Evolutionary conservation across 2,113 vertebrate genomes (phyloP), one percentile per base, ranked within the genome.

Genomic region (Phrynosoma blainvillii): DNA sequence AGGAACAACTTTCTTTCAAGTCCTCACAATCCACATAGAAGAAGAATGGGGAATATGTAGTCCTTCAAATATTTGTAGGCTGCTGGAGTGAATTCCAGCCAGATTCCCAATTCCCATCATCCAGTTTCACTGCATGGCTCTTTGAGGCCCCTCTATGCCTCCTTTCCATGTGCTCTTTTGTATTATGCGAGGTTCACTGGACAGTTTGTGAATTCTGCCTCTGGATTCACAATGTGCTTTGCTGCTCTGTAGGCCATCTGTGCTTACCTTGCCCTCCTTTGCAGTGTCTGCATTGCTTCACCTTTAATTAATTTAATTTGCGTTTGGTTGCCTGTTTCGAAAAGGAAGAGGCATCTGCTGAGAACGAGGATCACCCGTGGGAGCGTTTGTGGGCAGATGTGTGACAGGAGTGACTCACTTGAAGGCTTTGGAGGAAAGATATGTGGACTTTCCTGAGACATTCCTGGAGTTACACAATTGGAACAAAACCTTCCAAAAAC

Each of bases 271-370:
- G 8, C 91, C 76, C 87, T 92, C 88, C 71, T 36, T n/a, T 54
- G 32, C 42, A 52, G 11, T 0, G 30, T 71, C 83, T 87, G 54
- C 32, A 27, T 54, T 5, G 16, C 0, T 88, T 86, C 84, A 78
- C 83, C 79, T 89, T 87, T 73, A 74, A 80, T 84, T 79, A 84
- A 42, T 68, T 88, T 83, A 85, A 87, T 91, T 94, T 90, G 8
- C 65, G 23, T 92, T 82, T 84, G 84, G 47, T 56, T 90, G 40
- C 20, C 77, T 74, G 66, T 86, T 87, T 82, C 47, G 2, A 84
- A 62, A 78, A 74, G 42, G 56, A 78, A 79, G 42, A 87, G 85
- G 81, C 68, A 87, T 90, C 89, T 84, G 85, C 52, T 66, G 76
- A 23, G 20, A 54, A 66, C 3, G 11, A 6, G 52, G 25, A 70